These are phyloP conservation scores for Alca torda DNA, from an alignment of 2,797 vertebrate genomes.

Conservation along the genomic window DNA sequence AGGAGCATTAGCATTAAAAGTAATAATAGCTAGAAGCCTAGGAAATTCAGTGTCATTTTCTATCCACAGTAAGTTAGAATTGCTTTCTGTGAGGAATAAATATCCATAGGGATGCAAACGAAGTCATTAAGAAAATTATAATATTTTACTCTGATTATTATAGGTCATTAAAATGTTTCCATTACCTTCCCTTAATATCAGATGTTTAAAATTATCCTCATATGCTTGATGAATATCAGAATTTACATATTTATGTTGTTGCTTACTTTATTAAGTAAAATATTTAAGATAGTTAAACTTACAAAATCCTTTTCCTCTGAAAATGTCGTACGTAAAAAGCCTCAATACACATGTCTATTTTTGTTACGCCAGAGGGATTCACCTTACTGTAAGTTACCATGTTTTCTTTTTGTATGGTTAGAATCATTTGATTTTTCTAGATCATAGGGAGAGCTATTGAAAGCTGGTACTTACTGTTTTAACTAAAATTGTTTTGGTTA, in stretches of 20 bases:
- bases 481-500: background rate
- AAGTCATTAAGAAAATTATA: slow-evolving; percentile 7
- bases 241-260: slow-evolving; percentile 18
- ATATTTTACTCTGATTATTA: slow-evolving; percentile 16
- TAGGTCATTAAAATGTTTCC: background rate
- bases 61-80: background rate
- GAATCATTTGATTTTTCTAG: background rate
- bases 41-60: background rate
- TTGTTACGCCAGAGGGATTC: background rate
- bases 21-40: background rate
- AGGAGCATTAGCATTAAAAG: background rate
- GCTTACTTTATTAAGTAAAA: background rate
- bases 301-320: background rate
- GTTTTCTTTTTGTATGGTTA: background rate
- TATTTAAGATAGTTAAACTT: background rate
- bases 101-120: background rate
- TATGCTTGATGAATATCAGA: background rate
- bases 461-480: background rate
- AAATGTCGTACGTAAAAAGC: background rate
- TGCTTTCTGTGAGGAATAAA: background rate
- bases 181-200: background rate
- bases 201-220: background rate
- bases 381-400: background rate
- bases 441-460: background rate
- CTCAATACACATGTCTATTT: rapidly evolving